Conservation (phyloP, 2,113 vertebrate genomes). For the Pholis gunnellus region DNA sequence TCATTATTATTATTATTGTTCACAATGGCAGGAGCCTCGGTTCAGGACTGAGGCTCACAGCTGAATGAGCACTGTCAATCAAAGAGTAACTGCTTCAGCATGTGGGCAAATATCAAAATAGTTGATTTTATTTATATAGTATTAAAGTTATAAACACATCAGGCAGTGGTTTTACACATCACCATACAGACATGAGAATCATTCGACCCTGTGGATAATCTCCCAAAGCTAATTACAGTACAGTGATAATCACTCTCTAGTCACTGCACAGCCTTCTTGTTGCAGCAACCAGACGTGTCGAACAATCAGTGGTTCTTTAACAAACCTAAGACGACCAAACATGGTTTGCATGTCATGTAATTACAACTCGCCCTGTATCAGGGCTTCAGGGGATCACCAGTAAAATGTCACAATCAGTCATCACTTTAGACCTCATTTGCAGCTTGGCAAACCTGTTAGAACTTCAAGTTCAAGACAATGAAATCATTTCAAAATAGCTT, state of each 20-base stretch:
- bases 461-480: constrained; percentile 30
- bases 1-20: no score
- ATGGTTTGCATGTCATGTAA: constrained; percentile 57
- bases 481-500: constrained; percentile 17
- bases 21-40: neutral
- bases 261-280: constrained; percentile 24
- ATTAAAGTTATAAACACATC: constrained; percentile 86
- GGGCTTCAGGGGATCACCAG: constrained; percentile 1
- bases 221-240: constrained; percentile 74
- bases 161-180: constrained; percentile 85
- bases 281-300: constrained; percentile 37
- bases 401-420: constrained; percentile 3
- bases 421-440: constrained; percentile 38
- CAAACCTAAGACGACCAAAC: constrained; percentile 73
- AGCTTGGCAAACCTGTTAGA: constrained; percentile 26
- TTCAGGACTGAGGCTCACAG: no score
- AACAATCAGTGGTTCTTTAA: constrained; percentile 72
- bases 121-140: constrained; percentile 85
- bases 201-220: constrained; percentile 51
- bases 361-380: constrained; percentile 6
- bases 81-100: constrained; percentile 32
- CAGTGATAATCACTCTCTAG: constrained; percentile 57
- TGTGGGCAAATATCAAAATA: constrained; percentile 84
- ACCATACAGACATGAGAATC: constrained; percentile 74
- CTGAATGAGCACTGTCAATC: neutral